These are phyloP conservation scores for Cantharis lateralis DNA, from an alignment of 2,888 invertebrate genomes.

Conservation along the genomic window DNA sequence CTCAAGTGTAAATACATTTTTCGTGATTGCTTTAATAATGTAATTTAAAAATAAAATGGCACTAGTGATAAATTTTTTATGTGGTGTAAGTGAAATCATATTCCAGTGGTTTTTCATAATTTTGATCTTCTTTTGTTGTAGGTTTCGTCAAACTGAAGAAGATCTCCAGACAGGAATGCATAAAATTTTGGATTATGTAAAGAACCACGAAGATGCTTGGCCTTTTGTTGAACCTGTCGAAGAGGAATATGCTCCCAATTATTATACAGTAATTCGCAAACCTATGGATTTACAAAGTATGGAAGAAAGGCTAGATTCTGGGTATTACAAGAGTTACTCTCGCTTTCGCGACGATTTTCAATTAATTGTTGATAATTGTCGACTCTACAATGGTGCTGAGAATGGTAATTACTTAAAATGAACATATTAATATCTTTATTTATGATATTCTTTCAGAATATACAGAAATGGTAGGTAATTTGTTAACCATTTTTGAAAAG, in stretches of 20 bases:
- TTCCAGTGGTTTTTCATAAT: constrained; percentile 1
- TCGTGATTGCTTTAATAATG: not conserved
- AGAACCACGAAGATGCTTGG: constrained; percentile 91
- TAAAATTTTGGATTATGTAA: constrained; percentile 86
- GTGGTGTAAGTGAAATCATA: constrained; percentile 17
- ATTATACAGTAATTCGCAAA: constrained; percentile 71
- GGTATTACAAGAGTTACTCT: constrained; percentile 76
- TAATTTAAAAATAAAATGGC: constrained; percentile 4
- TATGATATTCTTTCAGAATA: constrained; percentile 66
- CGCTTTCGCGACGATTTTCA: constrained; percentile 89
- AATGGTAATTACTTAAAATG: constrained; percentile 69
- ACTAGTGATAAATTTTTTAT: constrained; percentile 8
- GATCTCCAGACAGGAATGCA: constrained; percentile 89
- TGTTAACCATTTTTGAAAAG: constrained; percentile 80
- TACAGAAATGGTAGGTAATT: constrained; percentile 84
- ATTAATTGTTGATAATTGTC: constrained; percentile 90
- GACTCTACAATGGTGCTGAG: constrained; percentile 89
- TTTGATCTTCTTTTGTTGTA: constrained; percentile 49
- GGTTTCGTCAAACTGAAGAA: constrained; percentile 81
- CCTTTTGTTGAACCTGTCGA: constrained; percentile 93
- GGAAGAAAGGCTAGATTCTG: constrained; percentile 84
- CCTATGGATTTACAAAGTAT: constrained; percentile 90
- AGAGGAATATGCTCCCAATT: constrained; percentile 89
- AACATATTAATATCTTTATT: not conserved
- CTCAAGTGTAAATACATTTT: not conserved